phyloP scores from a whole-genome alignment of 2,888 invertebrate genomes.

The Dynastes hyllus region DNA sequence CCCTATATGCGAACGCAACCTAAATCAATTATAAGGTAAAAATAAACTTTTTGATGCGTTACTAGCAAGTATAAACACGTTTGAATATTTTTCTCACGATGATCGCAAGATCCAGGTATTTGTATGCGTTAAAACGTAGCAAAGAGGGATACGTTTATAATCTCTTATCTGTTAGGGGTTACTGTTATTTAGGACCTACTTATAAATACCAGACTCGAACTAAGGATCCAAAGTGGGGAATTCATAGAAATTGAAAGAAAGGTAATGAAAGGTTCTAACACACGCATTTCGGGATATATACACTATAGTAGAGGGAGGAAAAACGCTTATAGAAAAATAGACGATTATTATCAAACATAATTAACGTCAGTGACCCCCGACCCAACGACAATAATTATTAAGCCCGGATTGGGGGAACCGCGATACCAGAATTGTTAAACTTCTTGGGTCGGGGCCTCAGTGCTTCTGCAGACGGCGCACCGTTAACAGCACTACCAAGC shows the following conservation, averaged over 20 bases:
- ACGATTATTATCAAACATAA: conserved; percentile 55
- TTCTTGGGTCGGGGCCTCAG: conserved; percentile 49
- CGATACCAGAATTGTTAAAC: conserved; percentile 49
- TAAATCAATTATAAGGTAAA: no score
- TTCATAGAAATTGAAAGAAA: conserved; percentile 24
- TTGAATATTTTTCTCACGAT: no score
- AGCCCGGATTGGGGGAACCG: conserved; percentile 58
- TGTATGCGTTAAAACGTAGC: no score
- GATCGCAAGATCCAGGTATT: no score
- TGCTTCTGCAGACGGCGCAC: conserved; percentile 58
- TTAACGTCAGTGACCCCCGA: conserved; percentile 60
- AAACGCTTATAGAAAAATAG: conserved; percentile 22
- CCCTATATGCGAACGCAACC: no score
- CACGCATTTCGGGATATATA: neutral
- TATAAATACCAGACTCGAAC: neutral
- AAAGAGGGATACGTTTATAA: no score
- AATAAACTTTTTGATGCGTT: no score
- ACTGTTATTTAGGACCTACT: neutral
- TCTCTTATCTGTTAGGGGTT: neutral
- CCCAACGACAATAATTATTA: conserved; percentile 57
- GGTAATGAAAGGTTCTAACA: conserved; percentile 19
- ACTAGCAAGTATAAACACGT: no score
- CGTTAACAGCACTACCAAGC: conserved; percentile 31
- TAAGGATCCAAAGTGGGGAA: neutral
- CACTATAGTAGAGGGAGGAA: conserved; percentile 28